These are phyloP conservation scores for Holothuria glaberrima DNA, from an alignment of 35 echinoderm and acorn worm genomes.

Conservation along the genomic window DNA sequence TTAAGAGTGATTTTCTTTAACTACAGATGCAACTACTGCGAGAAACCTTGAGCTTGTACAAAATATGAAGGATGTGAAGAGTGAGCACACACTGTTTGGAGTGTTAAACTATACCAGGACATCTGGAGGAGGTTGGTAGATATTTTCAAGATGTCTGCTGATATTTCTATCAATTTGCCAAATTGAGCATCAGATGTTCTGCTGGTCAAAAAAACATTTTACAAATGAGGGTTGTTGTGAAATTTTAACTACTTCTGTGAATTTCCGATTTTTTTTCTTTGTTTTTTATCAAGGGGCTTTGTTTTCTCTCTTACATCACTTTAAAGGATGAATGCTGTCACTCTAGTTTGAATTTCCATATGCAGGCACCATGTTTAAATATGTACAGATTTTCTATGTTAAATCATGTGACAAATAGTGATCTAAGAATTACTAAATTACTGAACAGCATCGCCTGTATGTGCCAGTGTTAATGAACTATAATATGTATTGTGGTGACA, in stretches of 20 bases:
- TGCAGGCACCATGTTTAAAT: no score
- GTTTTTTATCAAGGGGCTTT: no score
- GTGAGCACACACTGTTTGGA: slow-evolving; percentile 94
- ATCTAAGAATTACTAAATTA: no score
- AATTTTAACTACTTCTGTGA: background rate
- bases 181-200: background rate
- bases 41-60: slow-evolving; percentile 96
- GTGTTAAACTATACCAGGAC: slow-evolving; percentile 96
- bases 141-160: background rate
- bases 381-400: no score
- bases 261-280: no score
- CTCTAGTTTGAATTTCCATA: no score
- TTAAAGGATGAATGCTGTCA: no score
- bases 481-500: no score
- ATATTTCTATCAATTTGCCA: background rate
- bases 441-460: no score
- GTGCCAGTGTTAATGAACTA: no score
- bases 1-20: background rate
- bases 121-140: slow-evolving; percentile 76
- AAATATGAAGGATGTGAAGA: slow-evolving; percentile 87
- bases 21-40: slow-evolving; percentile 85
- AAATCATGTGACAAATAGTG: no score
- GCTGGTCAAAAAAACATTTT: background rate
- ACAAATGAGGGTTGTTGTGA: background rate
- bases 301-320: no score